Evolutionary conservation across 2,113 vertebrate species (phyloP).

Genomic region (Sinosuthora webbiana): DNA sequence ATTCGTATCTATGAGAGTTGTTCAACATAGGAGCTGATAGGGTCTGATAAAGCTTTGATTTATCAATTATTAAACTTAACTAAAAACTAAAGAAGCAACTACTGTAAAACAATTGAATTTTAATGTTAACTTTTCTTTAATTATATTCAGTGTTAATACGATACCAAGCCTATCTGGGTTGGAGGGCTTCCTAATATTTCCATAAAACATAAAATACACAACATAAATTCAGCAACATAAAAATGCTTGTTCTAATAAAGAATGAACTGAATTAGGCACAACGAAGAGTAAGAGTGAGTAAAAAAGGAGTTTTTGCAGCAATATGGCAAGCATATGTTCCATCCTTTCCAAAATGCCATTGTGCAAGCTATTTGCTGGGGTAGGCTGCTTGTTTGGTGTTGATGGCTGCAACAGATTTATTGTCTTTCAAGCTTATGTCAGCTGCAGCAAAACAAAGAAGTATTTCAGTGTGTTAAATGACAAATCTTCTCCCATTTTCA

Average conservation of each 20-base stretch:
- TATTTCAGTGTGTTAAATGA: conserved; percentile 24
- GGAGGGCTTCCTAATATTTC: neutral
- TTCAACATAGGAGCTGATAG: neutral
- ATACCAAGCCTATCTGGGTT: neutral
- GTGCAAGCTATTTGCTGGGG: neutral
- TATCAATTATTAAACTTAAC: neutral
- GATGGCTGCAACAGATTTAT: conserved; percentile 17
- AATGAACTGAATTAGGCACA: neutral
- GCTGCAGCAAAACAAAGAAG: conserved; percentile 48
- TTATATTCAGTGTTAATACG: neutral
- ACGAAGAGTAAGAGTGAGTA: neutral
- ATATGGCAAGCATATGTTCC: neutral
- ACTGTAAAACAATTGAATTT: neutral
- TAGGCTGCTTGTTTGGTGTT: conserved; percentile 31
- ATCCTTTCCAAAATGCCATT: conserved; percentile 18
- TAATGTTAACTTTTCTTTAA: neutral
- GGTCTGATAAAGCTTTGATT: neutral
- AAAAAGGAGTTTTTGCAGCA: neutral
- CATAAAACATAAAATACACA: neutral
- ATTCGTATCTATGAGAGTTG: neutral
- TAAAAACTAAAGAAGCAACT: neutral
- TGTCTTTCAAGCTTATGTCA: conserved; percentile 37
- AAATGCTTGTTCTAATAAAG: neutral
- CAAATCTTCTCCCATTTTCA: conserved; percentile 13
- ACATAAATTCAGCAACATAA: neutral